Evolutionary conservation across 2,113 vertebrate genomes (phyloP).

Genomic region (Mirounga angustirostris): DNA sequence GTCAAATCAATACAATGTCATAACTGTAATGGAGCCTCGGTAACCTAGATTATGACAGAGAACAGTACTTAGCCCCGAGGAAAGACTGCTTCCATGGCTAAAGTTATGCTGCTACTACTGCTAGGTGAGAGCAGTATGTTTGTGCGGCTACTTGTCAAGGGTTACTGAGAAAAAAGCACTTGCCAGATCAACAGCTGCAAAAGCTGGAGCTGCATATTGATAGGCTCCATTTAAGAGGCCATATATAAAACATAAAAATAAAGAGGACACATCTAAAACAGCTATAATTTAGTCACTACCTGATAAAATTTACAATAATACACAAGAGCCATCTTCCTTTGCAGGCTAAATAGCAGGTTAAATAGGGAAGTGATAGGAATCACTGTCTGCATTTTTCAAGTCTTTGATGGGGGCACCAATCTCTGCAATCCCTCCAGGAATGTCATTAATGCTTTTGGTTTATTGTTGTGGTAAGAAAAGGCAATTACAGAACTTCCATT

Average conservation of each 20-base stretch:
- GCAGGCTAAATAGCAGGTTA: background rate
- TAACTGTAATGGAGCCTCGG: background rate
- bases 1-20: background rate
- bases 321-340: background rate
- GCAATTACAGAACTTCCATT: background rate
- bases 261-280: background rate
- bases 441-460: slow-evolving; percentile 25
- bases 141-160: background rate
- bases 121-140: background rate
- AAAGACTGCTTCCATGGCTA: background rate
- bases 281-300: background rate
- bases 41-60: background rate
- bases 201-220: background rate
- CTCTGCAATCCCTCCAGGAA: background rate
- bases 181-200: background rate
- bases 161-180: background rate
- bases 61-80: background rate
- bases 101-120: background rate
- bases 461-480: background rate
- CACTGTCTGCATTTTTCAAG: background rate
- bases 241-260: background rate
- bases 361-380: background rate
- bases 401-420: background rate
- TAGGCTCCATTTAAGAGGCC: background rate
- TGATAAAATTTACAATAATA: background rate